phyloP scores from a whole-genome alignment of 2,797 vertebrate species.

The Phylloscopus collybita region DNA sequence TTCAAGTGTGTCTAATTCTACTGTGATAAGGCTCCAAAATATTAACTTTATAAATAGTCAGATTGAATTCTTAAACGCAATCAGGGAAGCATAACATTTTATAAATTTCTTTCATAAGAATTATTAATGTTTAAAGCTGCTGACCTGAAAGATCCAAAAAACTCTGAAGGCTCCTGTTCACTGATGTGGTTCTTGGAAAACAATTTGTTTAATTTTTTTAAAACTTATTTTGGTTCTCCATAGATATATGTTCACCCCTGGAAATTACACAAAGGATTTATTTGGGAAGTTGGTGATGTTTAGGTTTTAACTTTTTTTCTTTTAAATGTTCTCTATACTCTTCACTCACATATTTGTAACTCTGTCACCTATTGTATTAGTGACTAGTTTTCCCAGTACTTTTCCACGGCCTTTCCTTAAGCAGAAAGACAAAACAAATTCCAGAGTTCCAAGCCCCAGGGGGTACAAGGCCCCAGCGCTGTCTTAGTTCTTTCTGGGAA shows the following conservation, averaged over 20 bases:
- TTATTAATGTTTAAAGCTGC: not conserved
- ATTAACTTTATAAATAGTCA: not conserved
- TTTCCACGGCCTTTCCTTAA: not conserved
- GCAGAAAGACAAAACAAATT: not conserved
- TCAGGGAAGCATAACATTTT: not conserved
- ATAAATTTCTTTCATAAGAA: not conserved
- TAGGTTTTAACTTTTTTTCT: not conserved
- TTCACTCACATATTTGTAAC: not conserved
- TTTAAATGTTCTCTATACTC: not conserved
- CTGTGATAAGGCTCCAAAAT: not conserved
- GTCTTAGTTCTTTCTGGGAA: not conserved
- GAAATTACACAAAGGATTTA: not conserved
- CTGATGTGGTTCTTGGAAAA: not conserved
- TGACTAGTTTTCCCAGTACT: not conserved
- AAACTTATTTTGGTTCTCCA: not conserved
- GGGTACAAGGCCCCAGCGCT: not conserved
- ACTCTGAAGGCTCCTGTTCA: not conserved
- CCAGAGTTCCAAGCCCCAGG: not conserved
- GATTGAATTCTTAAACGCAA: not conserved
- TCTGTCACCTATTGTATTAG: not conserved
- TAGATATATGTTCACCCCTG: not conserved
- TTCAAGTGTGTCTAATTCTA: not conserved
- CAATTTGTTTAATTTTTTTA: not conserved
- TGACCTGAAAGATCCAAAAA: not conserved
- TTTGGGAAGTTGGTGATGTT: not conserved